Conservation (phyloP, 2,113 vertebrate genomes). For the Malurus alboscapulatus region DNA sequence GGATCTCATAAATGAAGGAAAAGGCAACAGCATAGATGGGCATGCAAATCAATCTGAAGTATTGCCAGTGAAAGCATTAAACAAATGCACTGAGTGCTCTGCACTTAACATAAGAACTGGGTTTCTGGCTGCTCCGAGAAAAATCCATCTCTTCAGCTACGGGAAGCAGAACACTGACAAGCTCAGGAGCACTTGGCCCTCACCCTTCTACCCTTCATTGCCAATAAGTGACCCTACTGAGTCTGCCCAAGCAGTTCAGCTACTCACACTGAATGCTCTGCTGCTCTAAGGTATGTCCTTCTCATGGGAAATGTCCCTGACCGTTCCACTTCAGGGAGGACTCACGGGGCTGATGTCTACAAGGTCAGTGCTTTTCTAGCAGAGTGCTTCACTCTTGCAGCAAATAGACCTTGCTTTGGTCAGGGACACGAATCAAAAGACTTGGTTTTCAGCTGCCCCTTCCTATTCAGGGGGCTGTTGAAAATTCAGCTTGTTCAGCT, state of each 20-base stretch:
- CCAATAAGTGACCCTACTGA: neutral
- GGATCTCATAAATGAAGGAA: neutral
- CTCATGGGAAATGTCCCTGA: neutral
- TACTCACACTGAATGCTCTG: neutral
- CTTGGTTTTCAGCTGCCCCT: neutral
- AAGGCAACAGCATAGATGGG: neutral
- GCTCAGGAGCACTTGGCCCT: neutral
- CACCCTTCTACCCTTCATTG: neutral
- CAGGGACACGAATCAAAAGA: neutral
- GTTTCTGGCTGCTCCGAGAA: neutral
- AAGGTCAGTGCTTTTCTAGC: neutral
- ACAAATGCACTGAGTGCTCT: neutral
- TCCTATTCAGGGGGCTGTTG: neutral
- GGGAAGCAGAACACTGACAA: neutral
- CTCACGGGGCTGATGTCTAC: fast-evolving
- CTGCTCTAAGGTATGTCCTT: neutral
- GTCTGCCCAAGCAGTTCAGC: neutral
- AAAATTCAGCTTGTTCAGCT: neutral
- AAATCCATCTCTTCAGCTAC: neutral
- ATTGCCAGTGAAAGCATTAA: neutral
- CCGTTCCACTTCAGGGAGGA: neutral
- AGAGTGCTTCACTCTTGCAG: neutral
- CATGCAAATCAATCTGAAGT: neutral
- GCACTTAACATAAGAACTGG: neutral
- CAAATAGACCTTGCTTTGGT: neutral